Evolutionary conservation across 2,113 vertebrate species (phyloP).

Genomic region (Tetrao urogallus): DNA sequence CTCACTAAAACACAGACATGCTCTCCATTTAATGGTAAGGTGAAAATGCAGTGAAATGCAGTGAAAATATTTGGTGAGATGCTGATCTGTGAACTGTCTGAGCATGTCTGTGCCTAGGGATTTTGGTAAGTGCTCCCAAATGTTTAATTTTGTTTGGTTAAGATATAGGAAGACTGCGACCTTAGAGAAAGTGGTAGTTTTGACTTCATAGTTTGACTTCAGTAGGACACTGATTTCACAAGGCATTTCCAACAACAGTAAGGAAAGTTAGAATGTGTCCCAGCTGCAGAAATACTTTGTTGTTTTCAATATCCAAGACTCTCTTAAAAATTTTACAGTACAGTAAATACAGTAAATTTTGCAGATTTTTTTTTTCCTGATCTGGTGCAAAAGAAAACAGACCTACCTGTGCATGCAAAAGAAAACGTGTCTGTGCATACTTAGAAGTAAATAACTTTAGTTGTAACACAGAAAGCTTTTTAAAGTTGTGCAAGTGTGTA

Average conservation of each 20-base stretch:
- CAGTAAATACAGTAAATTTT: background rate
- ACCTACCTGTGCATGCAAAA: background rate
- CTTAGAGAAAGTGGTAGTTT: background rate
- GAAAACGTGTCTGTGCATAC: background rate
- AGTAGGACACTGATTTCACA: background rate
- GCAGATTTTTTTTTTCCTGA: background rate
- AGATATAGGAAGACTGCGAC: accelerated
- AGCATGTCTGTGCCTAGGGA: background rate
- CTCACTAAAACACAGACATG: background rate
- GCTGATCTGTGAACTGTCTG: background rate
- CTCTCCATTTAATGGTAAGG: background rate
- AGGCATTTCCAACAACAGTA: background rate
- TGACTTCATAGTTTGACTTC: background rate
- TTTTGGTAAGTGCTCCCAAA: background rate
- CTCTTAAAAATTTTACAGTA: background rate
- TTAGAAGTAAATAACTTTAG: background rate
- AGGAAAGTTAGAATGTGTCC: background rate
- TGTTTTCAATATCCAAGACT: background rate
- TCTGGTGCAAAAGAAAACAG: background rate
- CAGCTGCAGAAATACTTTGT: background rate
- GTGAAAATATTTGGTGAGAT: background rate
- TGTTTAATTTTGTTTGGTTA: background rate
- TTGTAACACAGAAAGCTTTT: background rate
- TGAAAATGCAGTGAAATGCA: accelerated
- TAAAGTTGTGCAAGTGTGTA: background rate